These are phyloP conservation scores for Labia minor DNA, from an alignment of 2,888 invertebrate species.

Conservation along the genomic window DNA sequence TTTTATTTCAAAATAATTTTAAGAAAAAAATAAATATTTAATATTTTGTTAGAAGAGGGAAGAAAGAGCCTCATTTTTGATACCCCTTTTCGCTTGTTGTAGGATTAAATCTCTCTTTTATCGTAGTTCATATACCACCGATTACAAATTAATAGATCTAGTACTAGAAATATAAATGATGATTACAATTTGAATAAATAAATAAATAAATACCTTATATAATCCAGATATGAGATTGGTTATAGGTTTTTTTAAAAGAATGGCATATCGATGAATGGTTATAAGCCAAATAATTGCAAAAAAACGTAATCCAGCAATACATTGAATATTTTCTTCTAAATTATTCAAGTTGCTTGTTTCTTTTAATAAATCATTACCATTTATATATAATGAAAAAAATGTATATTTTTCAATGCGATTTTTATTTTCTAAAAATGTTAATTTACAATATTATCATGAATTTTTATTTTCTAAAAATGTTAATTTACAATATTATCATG, in stretches of 20 bases:
- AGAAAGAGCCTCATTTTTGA: too few relatives aligned
- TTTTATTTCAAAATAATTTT: too few relatives aligned
- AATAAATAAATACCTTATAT: not conserved
- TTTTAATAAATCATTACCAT: not conserved
- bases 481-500: too few relatives aligned
- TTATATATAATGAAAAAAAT: not conserved
- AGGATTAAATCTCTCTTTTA: too few relatives aligned
- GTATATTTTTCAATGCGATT: not conserved
- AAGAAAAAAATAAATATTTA: too few relatives aligned
- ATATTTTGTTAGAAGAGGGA: too few relatives aligned
- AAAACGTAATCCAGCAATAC: not conserved
- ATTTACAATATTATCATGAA: too few relatives aligned
- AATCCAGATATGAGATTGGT: not conserved
- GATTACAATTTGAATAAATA: too few relatives aligned
- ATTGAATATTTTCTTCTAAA: not conserved
- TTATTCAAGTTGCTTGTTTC: not conserved
- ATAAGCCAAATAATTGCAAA: not conserved
- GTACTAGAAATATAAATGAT: not conserved
- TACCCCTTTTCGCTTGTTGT: too few relatives aligned
- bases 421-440: not conserved
- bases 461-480: not conserved
- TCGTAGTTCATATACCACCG: too few relatives aligned
- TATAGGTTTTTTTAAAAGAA: not conserved
- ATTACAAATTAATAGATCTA: not conserved
- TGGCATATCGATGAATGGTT: not conserved